Percentiles rank a stretch among this genome's conserved stretches.
Conservation (phyloP, 2,888 invertebrate species). For the Macropis europaea region DNA sequence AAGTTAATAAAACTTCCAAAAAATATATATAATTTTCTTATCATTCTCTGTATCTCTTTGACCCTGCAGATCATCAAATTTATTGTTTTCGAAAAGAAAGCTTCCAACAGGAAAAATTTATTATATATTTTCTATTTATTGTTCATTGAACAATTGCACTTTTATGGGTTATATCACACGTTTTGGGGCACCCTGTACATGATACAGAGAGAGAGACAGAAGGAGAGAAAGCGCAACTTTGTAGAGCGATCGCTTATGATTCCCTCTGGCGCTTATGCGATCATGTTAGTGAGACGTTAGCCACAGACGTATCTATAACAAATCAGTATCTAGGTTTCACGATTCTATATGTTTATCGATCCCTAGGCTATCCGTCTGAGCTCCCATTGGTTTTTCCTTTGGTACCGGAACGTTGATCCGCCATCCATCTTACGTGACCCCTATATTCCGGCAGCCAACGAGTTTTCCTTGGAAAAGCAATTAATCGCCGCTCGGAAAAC, state of each 20-base stretch:
- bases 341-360: constrained; percentile 31
- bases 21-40: too few relatives aligned
- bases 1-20: too few relatives aligned
- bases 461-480: constrained; percentile 14
- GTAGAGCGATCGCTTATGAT: constrained; percentile 34
- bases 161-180: too few relatives aligned
- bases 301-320: neutral
- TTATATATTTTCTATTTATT: too few relatives aligned
- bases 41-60: too few relatives aligned
- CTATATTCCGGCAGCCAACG: neutral
- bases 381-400: constrained; percentile 7
- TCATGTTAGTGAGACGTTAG: constrained; percentile 36
- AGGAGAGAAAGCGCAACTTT: constrained; percentile 38
- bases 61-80: too few relatives aligned
- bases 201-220: neutral
- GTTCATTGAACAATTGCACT: too few relatives aligned
- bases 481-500: constrained; percentile 29
- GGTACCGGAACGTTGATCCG: constrained; percentile 16
- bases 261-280: constrained; percentile 25
- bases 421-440: constrained; percentile 35
- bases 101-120: too few relatives aligned
- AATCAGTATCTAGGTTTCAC: constrained; percentile 8
- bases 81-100: too few relatives aligned
- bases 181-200: too few relatives aligned
- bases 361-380: constrained; percentile 23